phyloP scores from a whole-genome alignment of 2,888 invertebrate genomes.

The Subacronicta megacephala region DNA sequence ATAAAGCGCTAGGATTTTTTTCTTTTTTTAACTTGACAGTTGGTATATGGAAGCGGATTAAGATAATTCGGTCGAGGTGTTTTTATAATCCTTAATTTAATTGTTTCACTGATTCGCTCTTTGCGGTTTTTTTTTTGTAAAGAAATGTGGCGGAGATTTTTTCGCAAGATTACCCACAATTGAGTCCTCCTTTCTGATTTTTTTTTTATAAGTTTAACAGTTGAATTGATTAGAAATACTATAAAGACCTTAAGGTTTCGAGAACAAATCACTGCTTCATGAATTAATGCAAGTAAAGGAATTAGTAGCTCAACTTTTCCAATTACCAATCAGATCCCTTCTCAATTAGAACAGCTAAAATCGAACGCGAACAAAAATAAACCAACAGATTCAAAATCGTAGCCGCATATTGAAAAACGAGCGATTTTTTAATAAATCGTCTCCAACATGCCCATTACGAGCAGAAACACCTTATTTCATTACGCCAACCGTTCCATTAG shows the following conservation, averaged over 20 bases:
- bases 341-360: slow-evolving; percentile 39
- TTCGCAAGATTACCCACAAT: neutral
- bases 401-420: slow-evolving; percentile 81
- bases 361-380: slow-evolving; percentile 48
- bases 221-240: no score
- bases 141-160: slow-evolving; percentile 13
- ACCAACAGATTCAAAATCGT: slow-evolving; percentile 48
- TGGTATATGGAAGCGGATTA: slow-evolving; percentile 88
- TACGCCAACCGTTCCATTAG: slow-evolving; percentile 85
- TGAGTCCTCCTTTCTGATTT: no score
- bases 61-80: slow-evolving; percentile 82
- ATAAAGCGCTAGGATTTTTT: slow-evolving; percentile 73
- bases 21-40: slow-evolving; percentile 82
- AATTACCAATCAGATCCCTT: slow-evolving; percentile 35
- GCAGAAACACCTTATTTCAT: slow-evolving; percentile 86
- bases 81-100: slow-evolving; percentile 76
- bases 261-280: neutral
- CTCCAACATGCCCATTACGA: slow-evolving; percentile 75
- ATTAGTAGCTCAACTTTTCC: slow-evolving; percentile 21
- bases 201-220: no score
- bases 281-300: neutral
- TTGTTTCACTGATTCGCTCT: slow-evolving; percentile 69
- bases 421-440: slow-evolving; percentile 82
- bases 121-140: slow-evolving; percentile 19
- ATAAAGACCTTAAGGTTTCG: no score